Base-by-base conservation (phyloP, 2,888 invertebrate genomes). In the Nephrotoma guestfalica region DNA sequence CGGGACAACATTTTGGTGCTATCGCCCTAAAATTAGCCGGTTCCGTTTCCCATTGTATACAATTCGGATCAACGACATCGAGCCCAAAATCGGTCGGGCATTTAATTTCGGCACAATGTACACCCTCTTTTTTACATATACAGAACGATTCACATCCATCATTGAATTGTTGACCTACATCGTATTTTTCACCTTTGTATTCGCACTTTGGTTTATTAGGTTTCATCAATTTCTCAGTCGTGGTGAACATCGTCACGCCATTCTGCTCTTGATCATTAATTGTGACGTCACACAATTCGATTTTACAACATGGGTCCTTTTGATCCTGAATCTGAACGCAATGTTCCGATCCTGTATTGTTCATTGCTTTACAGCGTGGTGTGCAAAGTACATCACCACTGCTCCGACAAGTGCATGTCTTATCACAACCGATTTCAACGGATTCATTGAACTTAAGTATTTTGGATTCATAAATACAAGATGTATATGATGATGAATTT, bases 241-340 rank as follows among this genome's bases (percentile, higher is more conserved):
- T 83, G 2, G 89, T 88, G 6, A 88, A 47, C 42, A 87, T 84
- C 51, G 89, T 84, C 18, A 86, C 83, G 6, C 89, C 92, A 0
- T 91, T 90, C 88, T 93, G 93, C 88, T 96, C 96, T 88, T 96
- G 95, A 86, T 94, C 96, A 88, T 96, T 95, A 30, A 96, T 93
- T 0, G 96, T 96, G 4, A 97, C 96, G 89, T 97, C 97, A 90
- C 97, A 98, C 3, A 97, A 93, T 87, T 97, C 95, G 88, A 96
- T 94, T 88, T 95, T 96, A 89, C 97, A 97, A 90, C 97, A 97
- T 0, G 94, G 92, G 90, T 98, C 97, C 86, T 94, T 94, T 0
- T 96, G 96, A 90, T 97, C 97, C 88, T 95, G 94, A 0, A 97
- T 94, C 89, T 95, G 95, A 83, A 97, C 95, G 90, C 97, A 97